Base-by-base conservation (phyloP, 2,888 invertebrate species). In the Drosophila percnosoma region DNA sequence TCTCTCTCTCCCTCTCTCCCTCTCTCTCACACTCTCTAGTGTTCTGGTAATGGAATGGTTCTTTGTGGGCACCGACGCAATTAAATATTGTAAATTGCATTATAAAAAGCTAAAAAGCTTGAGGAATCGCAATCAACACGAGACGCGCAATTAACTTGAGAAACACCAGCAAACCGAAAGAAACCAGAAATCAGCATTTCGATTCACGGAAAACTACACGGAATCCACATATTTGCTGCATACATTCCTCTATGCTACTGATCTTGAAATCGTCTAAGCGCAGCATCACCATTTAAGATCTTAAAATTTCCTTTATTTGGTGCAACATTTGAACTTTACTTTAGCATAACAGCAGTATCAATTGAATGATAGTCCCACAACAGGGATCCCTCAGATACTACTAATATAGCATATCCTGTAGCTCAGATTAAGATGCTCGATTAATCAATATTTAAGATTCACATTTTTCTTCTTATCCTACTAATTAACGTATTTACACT, bases 1-100 rank as follows among this genome's bases (percentile, higher is more conserved):
- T 13, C 45, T 1, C 7, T 7, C 13, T 21, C 21, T n/a, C n/a
- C n/a, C n/a, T n/a, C n/a, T 45, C 24, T 0, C 24, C 2, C 24
- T 24, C 24, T 40, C 11, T 21, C 13, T 13, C 21, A 7, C 45
- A 1, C 13, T 7, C 13, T 13, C 21, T 24, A 11, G 5, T 11
- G 42, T 21, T 42, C 24, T 45, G 45, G 45, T 24, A 45, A 24
- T 31, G 40, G 49, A 66, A 78, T 70, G 57, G 27, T 63, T 60
- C 64, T 40, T 33, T 29, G 72, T 45, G 59, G 59, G 45, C 68
- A 55, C 54, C 42, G 15, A 57, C 62, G 68, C 86, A 84, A 84
- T 84, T 83, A 80, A 78, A 78, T 82, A 80, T 80, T 82, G 68
- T 83, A 86, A 84, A 88, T 80, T 78, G 72, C 68, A 88, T 80